phyloP scores from a whole-genome alignment of 2,797 vertebrate species.

The Melanotaenia parkinsoni region DNA sequence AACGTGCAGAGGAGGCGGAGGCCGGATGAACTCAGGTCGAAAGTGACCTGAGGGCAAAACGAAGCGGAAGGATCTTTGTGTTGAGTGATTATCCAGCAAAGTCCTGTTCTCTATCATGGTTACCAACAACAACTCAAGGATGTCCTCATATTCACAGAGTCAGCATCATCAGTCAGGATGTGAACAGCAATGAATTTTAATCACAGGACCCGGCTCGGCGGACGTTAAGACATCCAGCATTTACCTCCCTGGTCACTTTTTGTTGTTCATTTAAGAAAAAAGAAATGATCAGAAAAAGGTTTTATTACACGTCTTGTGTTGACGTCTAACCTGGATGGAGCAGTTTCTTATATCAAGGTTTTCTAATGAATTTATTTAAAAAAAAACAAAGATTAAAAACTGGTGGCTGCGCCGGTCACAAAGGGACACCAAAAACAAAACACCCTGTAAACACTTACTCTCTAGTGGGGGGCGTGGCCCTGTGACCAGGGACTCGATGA shows the following conservation, averaged over 20 bases:
- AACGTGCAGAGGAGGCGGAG: slow-evolving; percentile 92
- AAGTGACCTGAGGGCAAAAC: slow-evolving; percentile 88
- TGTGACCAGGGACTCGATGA: slow-evolving; percentile 96
- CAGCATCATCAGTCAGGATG: slow-evolving; percentile 35
- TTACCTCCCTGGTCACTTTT: too few relatives aligned
- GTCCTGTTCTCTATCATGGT: not conserved
- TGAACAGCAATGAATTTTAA: slow-evolving; percentile 13
- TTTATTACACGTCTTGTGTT: too few relatives aligned
- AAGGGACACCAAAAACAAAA: not conserved
- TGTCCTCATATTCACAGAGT: slow-evolving; percentile 4
- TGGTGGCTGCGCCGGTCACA: too few relatives aligned
- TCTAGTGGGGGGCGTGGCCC: slow-evolving; percentile 96
- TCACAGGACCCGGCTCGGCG: too few relatives aligned
- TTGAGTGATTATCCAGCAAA: not conserved
- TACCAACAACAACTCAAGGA: slow-evolving; percentile 8
- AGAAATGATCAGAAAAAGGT: too few relatives aligned
- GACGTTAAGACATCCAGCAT: too few relatives aligned
- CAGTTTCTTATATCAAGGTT: too few relatives aligned
- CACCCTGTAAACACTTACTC: slow-evolving; percentile 82
- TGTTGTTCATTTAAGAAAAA: too few relatives aligned
- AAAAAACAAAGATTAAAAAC: too few relatives aligned
- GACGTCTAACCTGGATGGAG: too few relatives aligned
- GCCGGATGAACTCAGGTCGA: slow-evolving; percentile 96
- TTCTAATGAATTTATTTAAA: too few relatives aligned
- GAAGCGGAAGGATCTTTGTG: not conserved